Evolutionary conservation across 1,140 invertebrate species (phyloP).

Genomic region (Hyles euphorbiae): DNA sequence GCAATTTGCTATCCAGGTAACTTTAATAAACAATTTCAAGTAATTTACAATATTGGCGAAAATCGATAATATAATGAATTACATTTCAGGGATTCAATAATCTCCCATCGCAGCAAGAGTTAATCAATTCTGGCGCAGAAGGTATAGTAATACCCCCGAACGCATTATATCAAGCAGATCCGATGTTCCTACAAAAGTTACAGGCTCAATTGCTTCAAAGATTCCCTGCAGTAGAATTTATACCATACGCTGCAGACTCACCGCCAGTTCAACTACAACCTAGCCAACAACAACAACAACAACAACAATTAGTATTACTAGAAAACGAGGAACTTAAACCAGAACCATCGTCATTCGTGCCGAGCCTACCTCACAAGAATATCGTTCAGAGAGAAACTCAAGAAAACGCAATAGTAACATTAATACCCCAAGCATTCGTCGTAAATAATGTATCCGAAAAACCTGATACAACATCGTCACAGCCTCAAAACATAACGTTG

Average conservation of each 20-base stretch:
- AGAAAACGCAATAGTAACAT: constrained; percentile 39
- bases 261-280: constrained; percentile 66
- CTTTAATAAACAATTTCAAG: no score
- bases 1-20: constrained; percentile 3
- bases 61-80: background rate
- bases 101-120: constrained; percentile 44
- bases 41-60: no score
- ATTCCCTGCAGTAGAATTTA: constrained; percentile 52
- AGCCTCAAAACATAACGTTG: constrained; percentile 38
- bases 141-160: constrained; percentile 53
- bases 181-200: constrained; percentile 56
- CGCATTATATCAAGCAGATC: constrained; percentile 58
- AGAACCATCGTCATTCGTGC: constrained; percentile 35
- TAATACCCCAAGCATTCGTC: constrained; percentile 48
- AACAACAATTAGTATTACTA: constrained; percentile 36
- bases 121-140: constrained; percentile 48
- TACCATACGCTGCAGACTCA: constrained; percentile 46
- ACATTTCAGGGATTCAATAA: constrained; percentile 48
- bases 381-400: constrained; percentile 56
- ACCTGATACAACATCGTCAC: constrained; percentile 26
- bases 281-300: constrained; percentile 38
- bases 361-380: constrained; percentile 34
- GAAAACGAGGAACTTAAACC: constrained; percentile 66
- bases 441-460: constrained; percentile 46
- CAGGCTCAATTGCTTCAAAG: constrained; percentile 58